Evolutionary conservation across 2,113 vertebrate species (phyloP), one percentile per base, ranked within the genome.

Genomic region (Dermatemys mawii): DNA sequence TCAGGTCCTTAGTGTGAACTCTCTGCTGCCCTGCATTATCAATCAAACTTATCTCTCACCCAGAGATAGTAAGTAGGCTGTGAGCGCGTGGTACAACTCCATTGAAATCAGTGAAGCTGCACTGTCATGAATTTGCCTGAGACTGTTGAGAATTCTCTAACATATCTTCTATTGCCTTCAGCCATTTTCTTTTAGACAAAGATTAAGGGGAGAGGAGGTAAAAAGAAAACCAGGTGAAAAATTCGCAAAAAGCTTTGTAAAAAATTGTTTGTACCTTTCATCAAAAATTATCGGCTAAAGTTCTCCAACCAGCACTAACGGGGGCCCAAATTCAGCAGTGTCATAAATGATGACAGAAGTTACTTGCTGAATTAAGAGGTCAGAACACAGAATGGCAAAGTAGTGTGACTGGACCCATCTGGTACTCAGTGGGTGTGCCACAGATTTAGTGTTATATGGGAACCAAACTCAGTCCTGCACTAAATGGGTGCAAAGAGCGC

Each of bases 71-170:
- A 88, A 63, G 32, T 12, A 88, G 11, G 17, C 49, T 53, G 35
- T 53, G 35, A 83, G 11, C 5, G 81, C 5, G 26, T 67, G 35
- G 17, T n/a, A n/a, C 35, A 67, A 67, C 17, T 21, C 16, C n/a
- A 67, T 3, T n/a, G 5, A 81, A 90, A 90, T 86, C 46, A 91
- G 4, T 24, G 51, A 12, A 6, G 1, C 13, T 86, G 4, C 13
- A 63, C 0, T 86, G 16, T 11, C 7, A 81, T 79, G 73, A 73
- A 90, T 16, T 17, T n/a, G 35, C 44, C 1, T 7, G 11, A 84
- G 27, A 41, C 22, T 53, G 11, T 50, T 90, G 51, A 80, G 87
- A 86, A 86, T 86, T 86, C 11, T 85, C 17, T 81, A 46, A 83
- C 4, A 8, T 63, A 19, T 55, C 13, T 21, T 86, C 57, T 78